A percentile compares a stretch with the other conserved stretches of the same genome.
phyloP scores from a whole-genome alignment of 1,140 invertebrate genomes.

The Cotesia chilonis region DNA sequence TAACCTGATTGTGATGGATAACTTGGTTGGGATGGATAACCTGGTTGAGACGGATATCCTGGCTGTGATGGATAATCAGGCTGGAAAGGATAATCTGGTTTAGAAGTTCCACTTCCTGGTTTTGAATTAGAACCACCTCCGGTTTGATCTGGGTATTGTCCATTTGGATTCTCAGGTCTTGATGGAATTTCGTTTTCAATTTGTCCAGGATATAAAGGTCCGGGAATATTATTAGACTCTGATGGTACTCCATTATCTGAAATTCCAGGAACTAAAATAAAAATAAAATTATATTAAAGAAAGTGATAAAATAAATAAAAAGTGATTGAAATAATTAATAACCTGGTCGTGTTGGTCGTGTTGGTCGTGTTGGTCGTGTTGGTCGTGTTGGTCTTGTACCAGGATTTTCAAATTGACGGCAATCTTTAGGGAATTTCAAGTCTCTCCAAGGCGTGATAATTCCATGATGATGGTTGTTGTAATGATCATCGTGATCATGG shows the following conservation, averaged over 20 bases:
- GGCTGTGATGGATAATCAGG: constrained; percentile 26
- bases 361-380: constrained; percentile 22
- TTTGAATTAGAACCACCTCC: constrained; percentile 25
- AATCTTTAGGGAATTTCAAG: constrained; percentile 71
- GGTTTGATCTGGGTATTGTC: constrained; percentile 9
- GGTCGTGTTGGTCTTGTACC: constrained; percentile 27
- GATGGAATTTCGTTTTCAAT: constrained; percentile 5
- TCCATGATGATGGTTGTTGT: constrained; percentile 62
- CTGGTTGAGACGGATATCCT: constrained; percentile 55
- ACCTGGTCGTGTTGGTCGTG: constrained; percentile 7
- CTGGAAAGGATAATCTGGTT: constrained; percentile 12
- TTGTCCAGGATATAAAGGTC: constrained; percentile 35
- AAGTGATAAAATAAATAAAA: background rate
- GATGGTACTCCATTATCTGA: background rate
- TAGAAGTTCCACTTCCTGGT: constrained; percentile 40
- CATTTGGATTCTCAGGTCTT: background rate
- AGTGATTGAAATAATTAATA: too few species aligned
- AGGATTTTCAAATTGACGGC: constrained; percentile 58
- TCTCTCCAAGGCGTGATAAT: constrained; percentile 69
- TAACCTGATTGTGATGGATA: background rate
- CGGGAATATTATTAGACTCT: background rate
- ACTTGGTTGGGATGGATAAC: background rate
- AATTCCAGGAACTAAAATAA: background rate
- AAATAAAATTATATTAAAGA: background rate
- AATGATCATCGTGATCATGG: constrained; percentile 48